phyloP scores from a whole-genome alignment of 2,888 invertebrate species.

The Synanthedon formicaeformis region DNA sequence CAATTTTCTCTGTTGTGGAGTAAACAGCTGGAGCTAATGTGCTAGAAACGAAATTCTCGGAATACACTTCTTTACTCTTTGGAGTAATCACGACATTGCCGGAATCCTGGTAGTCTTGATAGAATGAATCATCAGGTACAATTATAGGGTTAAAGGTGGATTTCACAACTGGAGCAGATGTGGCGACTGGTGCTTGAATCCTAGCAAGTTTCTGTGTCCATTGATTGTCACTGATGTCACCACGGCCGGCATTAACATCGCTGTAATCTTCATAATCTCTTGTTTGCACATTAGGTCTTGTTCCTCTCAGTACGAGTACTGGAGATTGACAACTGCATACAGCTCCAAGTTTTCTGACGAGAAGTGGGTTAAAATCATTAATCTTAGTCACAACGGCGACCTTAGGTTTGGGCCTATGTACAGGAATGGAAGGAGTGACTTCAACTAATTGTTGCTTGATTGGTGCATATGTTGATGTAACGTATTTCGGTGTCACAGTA shows the following conservation, averaged over 20 bases:
- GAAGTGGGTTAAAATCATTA: conserved; percentile 78
- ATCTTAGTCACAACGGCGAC: conserved; percentile 75
- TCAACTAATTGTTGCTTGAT: conserved; percentile 48
- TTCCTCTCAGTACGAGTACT: conserved; percentile 61
- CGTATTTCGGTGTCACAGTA: conserved; percentile 20
- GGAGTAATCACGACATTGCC: conserved; percentile 32
- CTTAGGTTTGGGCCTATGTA: conserved; percentile 53
- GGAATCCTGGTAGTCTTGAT: conserved; percentile 51
- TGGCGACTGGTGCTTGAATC: conserved; percentile 23
- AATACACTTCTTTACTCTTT: conserved; percentile 23
- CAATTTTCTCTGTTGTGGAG: conserved; percentile 37
- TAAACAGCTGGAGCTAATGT: conserved; percentile 24
- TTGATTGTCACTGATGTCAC: conserved; percentile 32
- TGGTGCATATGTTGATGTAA: conserved; percentile 42
- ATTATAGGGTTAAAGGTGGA: conserved; percentile 61
- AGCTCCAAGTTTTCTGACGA: conserved; percentile 78
- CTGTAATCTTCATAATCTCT: conserved; percentile 36
- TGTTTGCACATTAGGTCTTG: conserved; percentile 37
- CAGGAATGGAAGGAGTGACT: conserved; percentile 37
- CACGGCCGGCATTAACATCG: conserved; percentile 30
- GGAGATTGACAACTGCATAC: conserved; percentile 79
- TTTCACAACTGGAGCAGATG: conserved; percentile 35
- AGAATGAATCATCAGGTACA: conserved; percentile 60
- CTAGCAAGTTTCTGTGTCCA: conserved; percentile 28
- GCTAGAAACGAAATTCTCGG: conserved; percentile 36